Evolutionary conservation across 2,113 vertebrate genomes (phyloP).

Genomic region (Hippocampus abdominalis): DNA sequence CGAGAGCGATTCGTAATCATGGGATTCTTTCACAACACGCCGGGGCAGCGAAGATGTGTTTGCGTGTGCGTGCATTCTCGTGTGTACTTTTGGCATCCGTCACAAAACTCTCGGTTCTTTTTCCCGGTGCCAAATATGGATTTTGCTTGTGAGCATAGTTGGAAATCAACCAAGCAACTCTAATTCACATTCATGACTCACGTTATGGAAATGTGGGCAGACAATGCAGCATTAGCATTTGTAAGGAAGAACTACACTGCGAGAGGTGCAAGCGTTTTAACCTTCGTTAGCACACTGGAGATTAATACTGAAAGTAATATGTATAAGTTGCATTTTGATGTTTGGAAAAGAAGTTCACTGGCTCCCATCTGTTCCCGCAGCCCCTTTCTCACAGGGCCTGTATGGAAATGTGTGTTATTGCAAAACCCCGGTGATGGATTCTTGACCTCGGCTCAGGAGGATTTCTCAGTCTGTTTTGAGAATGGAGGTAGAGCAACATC

Average conservation of each 20-base stretch:
- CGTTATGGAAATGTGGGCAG: constrained; percentile 61
- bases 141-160: constrained; percentile 47
- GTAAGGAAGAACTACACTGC: constrained; percentile 47
- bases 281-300: constrained; percentile 45
- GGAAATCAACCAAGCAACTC: constrained; percentile 58
- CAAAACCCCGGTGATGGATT: constrained; percentile 51
- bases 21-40: constrained; percentile 38
- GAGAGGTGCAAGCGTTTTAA: constrained; percentile 51
- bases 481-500: constrained; percentile 56
- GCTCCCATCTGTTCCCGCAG: constrained; percentile 16
- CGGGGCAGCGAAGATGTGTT: constrained; percentile 18
- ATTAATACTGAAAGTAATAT: constrained; percentile 42
- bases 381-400: constrained; percentile 45
- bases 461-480: constrained; percentile 63
- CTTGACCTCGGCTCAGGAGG: constrained; percentile 57
- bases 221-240: constrained; percentile 61
- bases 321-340: constrained; percentile 34
- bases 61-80: neutral
- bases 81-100: constrained; percentile 26
- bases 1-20: constrained; percentile 52
- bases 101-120: constrained; percentile 36
- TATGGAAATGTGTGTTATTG: constrained; percentile 58
- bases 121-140: constrained; percentile 51
- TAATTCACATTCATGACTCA: constrained; percentile 53
- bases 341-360: constrained; percentile 34